Base-by-base conservation (phyloP, 2,113 vertebrate species). In the Setophaga coronata region DNA sequence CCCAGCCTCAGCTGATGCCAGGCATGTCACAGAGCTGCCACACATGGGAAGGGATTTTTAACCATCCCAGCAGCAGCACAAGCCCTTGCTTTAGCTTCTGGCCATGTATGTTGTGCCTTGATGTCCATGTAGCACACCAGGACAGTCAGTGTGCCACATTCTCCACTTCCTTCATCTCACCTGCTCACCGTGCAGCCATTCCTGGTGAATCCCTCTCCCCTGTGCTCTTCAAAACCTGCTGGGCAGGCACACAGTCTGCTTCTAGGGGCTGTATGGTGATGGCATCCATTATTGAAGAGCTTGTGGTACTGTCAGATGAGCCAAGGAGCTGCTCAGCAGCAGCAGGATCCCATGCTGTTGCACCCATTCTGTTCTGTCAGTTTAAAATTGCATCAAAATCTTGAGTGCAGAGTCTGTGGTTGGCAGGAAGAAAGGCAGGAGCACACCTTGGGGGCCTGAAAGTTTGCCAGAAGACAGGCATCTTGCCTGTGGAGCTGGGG, bases 21-120 rank as follows among this genome's bases (percentile, higher is more conserved):
- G 81, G n/a, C 62, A 3, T 15, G 28, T 42, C 4, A 2, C 71
- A 51, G 84, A 61, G 64, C 54, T 48, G 1, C 14, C 61, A 18
- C 45, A 18, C 2, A 0, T 23, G 82, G 43, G 51, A 29, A 43
- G 34, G 31, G 24, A 3, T 82, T 43, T 7, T 38, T 56, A 14
- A 18, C 51, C 56, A 38, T 51, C 66, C 38, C 51, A 73, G 74
- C 48, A 69, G 50, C 2, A 93, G 50, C 73, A 69, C 31, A 40
- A 85, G 43, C 56, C 78, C 28, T 92, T 77, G 71, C 74, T 90
- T 66, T 70, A 88, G 54, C 76, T 80, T 90, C 56, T 72, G 50
- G 19, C 38, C 56, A 28, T 66, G 38, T 83, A 67, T 51, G 7
- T 62, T 84, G 6, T 67, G 57, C 70, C 33, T 50, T 31, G 74